These are phyloP conservation scores for Brienomyrus longianalis DNA, from an alignment of 2,113 vertebrate genomes.

Conservation along the genomic window DNA sequence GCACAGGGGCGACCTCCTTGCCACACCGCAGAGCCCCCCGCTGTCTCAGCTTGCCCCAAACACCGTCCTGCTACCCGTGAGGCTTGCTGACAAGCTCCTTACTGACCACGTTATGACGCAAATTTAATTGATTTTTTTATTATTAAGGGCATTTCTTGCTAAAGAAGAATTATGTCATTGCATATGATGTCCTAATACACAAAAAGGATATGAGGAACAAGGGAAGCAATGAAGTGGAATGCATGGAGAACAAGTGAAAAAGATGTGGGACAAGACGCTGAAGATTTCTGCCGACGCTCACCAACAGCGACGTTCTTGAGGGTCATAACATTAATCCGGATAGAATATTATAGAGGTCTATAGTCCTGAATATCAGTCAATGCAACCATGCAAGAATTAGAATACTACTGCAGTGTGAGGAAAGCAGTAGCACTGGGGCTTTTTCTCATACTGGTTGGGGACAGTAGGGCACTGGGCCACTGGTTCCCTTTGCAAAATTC, in stretches of 20 bases:
- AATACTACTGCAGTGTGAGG: not conserved
- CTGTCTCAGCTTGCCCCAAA: not conserved
- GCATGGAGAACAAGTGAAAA: not conserved
- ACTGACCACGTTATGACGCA: not conserved
- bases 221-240: not conserved
- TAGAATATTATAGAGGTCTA: not conserved
- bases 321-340: not conserved
- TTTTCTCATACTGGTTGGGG: not conserved
- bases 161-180: not conserved
- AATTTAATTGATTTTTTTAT: not conserved
- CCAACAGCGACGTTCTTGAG: not conserved
- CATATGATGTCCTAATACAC: not conserved
- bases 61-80: not conserved
- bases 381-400: not conserved
- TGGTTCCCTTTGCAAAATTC: not conserved
- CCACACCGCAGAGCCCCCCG: not conserved
- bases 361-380: not conserved
- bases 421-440: not conserved
- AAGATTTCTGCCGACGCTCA: not conserved
- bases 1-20: not conserved
- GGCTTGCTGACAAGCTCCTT: not conserved
- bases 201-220: not conserved
- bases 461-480: not conserved
- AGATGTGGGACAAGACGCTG: no score
- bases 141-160: not conserved